phyloP scores from a whole-genome alignment of 2,113 vertebrate species.

The Saguinus midas region DNA sequence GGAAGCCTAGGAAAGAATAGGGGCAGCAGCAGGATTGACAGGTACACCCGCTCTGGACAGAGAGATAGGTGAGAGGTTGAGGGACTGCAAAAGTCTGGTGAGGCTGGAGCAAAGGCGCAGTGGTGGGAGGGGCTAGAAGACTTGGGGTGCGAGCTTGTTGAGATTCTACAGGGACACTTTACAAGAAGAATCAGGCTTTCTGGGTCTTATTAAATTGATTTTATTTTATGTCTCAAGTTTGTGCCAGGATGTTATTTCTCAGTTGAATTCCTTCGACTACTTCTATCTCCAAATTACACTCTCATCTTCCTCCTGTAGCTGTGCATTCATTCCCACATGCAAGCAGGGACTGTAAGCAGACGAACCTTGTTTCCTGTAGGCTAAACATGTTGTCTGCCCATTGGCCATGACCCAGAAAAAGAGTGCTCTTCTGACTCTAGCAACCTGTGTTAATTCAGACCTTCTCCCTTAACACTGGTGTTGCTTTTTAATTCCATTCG shows the following conservation, averaged over 20 bases:
- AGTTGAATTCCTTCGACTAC: constrained; percentile 75
- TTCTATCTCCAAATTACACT: constrained; percentile 68
- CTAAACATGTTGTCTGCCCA: not conserved
- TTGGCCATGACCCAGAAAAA: constrained; percentile 35
- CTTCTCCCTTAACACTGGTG: not conserved
- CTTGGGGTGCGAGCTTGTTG: not conserved
- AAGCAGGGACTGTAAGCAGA: not conserved
- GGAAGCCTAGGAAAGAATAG: not conserved
- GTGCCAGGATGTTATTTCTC: constrained; percentile 73
- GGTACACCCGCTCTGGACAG: not conserved
- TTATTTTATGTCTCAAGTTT: constrained; percentile 72
- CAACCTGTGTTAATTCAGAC: not conserved
- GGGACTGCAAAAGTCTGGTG: not conserved
- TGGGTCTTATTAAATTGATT: constrained; percentile 71
- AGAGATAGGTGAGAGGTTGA: not conserved
- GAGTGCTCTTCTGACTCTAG: not conserved
- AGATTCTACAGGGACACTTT: not conserved
- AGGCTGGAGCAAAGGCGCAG: rapidly evolving
- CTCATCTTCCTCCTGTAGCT: constrained; percentile 64
- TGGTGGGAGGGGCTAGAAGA: not conserved
- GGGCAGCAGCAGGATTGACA: not conserved
- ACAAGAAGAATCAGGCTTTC: constrained; percentile 58
- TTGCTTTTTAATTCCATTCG: not conserved
- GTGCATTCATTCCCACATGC: constrained; percentile 44
- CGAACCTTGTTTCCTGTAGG: constrained; percentile 57